Evolutionary conservation across 2,113 vertebrate species (phyloP), one percentile per base, ranked within the genome.

Genomic region (Solenodon paradoxus): DNA sequence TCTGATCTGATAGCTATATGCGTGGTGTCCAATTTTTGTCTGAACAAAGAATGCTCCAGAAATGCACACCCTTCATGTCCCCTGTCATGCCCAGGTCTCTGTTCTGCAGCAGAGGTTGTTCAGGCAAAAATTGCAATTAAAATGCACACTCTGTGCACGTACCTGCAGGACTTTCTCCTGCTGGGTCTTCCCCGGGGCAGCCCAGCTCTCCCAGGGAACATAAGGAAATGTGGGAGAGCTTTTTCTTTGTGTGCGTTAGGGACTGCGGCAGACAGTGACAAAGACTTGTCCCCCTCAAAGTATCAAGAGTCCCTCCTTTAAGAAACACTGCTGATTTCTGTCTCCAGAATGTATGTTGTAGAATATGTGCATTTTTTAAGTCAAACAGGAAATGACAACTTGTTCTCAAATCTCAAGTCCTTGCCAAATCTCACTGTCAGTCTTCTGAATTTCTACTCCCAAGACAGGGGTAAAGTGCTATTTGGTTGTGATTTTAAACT

Each of bases 101-200:
- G 24, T 32, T 47, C 28, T n/a, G 6, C 17, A 3, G 24, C 17
- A 59, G 26, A 30, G 15, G 12, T 7, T 6, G 24, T 51, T 1
- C 3, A 1, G 2, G 35, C 16, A 69, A 32, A 35, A 24, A 1
- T 7, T n/a, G 8, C 2, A 11, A 2, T 1, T 3, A 12, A 17
- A 28, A 20, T 3, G 8, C 28, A 5, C 30, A 15, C 15, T 10
- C 3, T 3, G 5, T 17, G 12, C 32, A 28, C 12, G 9, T 3
- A 10, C 0, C 2, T 13, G 28, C 9, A 71, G 35, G 24, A 42
- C 15, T 32, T 55, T 61, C 66, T 82, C 75, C 53, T 17, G 6
- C 30, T 3, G 24, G 32, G 15, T 17, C 12, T 13, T 32, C 16
- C 45, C 30, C 11, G 1, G 53, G 38, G 0, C 19, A 17, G n/a